phyloP scores from a whole-genome alignment of 2,888 invertebrate species.

The Eupithecia vulgata region DNA sequence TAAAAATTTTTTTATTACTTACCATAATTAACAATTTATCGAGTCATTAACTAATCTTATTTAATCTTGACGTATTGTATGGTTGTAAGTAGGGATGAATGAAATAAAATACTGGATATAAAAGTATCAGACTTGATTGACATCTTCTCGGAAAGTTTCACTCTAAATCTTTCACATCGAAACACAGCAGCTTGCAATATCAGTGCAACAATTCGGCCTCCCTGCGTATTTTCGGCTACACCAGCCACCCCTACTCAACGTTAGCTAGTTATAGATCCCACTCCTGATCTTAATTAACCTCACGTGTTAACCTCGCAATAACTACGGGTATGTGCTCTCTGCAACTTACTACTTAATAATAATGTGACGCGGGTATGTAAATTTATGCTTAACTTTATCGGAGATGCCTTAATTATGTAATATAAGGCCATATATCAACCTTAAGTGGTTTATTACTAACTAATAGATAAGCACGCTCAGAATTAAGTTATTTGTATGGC shows the following conservation, averaged over 20 bases:
- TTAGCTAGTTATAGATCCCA: slow-evolving; percentile 71
- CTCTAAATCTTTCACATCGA: background rate
- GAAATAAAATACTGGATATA: background rate
- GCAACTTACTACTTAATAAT: slow-evolving; percentile 69
- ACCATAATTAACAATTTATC: background rate
- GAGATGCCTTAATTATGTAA: slow-evolving; percentile 67
- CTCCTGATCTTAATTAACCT: slow-evolving; percentile 82
- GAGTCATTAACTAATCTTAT: background rate
- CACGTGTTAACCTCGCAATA: slow-evolving; percentile 78
- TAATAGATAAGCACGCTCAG: slow-evolving; percentile 44
- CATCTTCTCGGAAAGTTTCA: background rate
- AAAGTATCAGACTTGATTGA: background rate
- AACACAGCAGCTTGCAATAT: background rate
- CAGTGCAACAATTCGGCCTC: background rate
- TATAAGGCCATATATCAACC: slow-evolving; percentile 55
- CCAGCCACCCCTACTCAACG: slow-evolving; percentile 39
- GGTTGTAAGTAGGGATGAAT: background rate
- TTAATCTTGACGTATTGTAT: background rate
- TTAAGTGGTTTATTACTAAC: slow-evolving; percentile 52
- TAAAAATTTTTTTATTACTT: background rate
- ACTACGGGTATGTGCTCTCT: slow-evolving; percentile 62
- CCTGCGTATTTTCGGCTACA: slow-evolving; percentile 1
- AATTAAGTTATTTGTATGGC: slow-evolving; percentile 39
- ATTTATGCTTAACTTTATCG: slow-evolving; percentile 74
- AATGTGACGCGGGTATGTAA: slow-evolving; percentile 68